Evolutionary conservation across 2,113 vertebrate genomes (phyloP), one percentile per base, ranked within the genome.

Genomic region (Cyphomyrus discorhynchus): DNA sequence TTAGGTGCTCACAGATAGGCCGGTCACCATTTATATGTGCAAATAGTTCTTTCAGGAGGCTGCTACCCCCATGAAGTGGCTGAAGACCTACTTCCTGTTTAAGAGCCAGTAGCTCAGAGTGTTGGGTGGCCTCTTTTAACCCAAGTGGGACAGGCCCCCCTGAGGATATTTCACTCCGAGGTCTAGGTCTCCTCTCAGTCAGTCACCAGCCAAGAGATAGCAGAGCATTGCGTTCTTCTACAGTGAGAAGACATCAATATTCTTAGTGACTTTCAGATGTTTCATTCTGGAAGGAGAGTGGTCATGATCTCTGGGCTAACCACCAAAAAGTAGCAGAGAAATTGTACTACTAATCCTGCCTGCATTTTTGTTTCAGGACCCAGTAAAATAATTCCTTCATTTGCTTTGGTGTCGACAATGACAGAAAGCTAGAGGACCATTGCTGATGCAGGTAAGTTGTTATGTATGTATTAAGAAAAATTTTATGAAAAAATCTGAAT

Each of bases 361-460:
- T 39, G 7, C 52, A 9, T 42, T 58, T 17, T 42, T 74, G 10
- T n/a, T 49, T 45, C 58, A 27, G 19, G 24, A 49, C 87, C 47
- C 42, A 39, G 17, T 62, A 52, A 62, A 88, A 58, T 24, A 8
- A 42, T 15, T 9, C 47, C 13, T 52, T 80, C 15, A 80, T 89
- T 49, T 80, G 5, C 5, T 24, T 45, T 49, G 56, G 45, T 49
- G 24, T 13, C 4, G 70, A 74, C 42, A 77, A 45, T 31, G 46
- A 31, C 35, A 21, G 88, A 46, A 10, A 82, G 77, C 77, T 39
- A 5, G 74, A 39, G 15, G 35, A 35, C 31, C 31, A 24, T 58
- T 13, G 47, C 42, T 39, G 47, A 45, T 50, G 45, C 88, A 77
- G 88, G 47, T 88, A 88, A 80, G 58, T 88, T 17, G 19, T 88